A percentile compares a stretch with the other conserved stretches of the same genome.
phyloP scores from a whole-genome alignment of 2,113 vertebrate genomes.

The Serinus canaria region DNA sequence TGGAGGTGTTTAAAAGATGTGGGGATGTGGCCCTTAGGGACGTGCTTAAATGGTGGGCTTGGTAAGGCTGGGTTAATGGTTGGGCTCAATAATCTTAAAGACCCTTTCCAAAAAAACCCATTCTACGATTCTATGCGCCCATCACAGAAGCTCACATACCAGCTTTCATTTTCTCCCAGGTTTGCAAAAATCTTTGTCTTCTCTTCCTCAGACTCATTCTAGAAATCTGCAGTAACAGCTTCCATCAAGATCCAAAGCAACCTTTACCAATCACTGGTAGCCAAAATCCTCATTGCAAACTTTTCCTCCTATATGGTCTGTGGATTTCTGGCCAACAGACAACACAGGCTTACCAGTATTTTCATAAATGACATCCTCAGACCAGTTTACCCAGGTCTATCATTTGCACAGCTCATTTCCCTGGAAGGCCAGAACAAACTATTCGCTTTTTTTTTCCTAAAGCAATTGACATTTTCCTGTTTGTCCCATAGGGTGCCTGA shows the following conservation, averaged over 20 bases:
- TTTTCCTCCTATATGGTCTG: rapidly evolving
- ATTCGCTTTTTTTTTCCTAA: neutral
- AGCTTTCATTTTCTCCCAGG: neutral
- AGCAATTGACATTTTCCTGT: conserved; percentile 28
- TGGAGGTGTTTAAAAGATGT: neutral
- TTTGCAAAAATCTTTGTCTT: neutral
- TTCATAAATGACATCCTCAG: neutral
- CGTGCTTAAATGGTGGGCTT: neutral
- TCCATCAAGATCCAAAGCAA: neutral
- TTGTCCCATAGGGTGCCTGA: conserved; percentile 14
- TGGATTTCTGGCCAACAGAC: neutral
- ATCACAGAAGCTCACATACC: neutral
- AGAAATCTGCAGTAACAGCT: neutral
- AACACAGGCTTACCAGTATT: neutral
- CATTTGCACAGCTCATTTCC: neutral
- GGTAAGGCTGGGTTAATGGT: neutral
- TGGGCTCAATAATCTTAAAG: neutral
- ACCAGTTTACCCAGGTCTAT: neutral
- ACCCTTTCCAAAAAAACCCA: neutral
- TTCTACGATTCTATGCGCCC: neutral
- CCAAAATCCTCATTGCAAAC: neutral
- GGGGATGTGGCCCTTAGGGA: neutral
- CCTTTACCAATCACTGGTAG: neutral
- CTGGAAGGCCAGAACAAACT: neutral
- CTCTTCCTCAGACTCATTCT: neutral